Percentiles rank a stretch among this genome's conserved stretches.
Conservation (phyloP, 2,113 vertebrate genomes). For the Chamaea fasciata region DNA sequence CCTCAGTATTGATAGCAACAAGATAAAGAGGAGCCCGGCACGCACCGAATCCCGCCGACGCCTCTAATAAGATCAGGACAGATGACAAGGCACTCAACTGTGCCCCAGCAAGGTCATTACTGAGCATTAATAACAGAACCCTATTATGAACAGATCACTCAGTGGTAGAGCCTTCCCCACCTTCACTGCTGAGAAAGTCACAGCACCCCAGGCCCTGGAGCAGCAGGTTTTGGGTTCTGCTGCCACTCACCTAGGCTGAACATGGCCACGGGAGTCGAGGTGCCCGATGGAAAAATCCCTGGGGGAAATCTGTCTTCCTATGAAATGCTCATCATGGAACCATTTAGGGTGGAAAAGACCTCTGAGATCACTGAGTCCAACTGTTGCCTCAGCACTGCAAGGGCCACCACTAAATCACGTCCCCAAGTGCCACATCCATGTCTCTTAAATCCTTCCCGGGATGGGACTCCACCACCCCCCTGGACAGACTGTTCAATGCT, state of each 20-base stretch:
- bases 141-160: background rate
- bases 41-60: background rate
- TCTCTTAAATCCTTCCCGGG: background rate
- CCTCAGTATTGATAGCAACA: background rate
- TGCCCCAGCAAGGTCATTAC: slow-evolving; percentile 40
- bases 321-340: background rate
- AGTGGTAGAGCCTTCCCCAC: background rate
- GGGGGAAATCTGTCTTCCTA: background rate
- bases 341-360: background rate
- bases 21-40: background rate
- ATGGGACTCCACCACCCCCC: background rate
- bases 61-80: slow-evolving; percentile 39
- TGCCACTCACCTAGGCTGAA: background rate
- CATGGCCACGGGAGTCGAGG: fast-evolving
- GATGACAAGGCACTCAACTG: slow-evolving; percentile 52
- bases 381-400: background rate
- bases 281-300: background rate
- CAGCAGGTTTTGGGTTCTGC: background rate
- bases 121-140: slow-evolving; percentile 31
- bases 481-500: background rate
- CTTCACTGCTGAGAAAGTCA: background rate
- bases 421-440: fast-evolving
- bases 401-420: background rate
- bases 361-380: background rate
- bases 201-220: background rate